Conservation (phyloP, 2,797 vertebrate genomes). For the Pteropus rufus region DNA sequence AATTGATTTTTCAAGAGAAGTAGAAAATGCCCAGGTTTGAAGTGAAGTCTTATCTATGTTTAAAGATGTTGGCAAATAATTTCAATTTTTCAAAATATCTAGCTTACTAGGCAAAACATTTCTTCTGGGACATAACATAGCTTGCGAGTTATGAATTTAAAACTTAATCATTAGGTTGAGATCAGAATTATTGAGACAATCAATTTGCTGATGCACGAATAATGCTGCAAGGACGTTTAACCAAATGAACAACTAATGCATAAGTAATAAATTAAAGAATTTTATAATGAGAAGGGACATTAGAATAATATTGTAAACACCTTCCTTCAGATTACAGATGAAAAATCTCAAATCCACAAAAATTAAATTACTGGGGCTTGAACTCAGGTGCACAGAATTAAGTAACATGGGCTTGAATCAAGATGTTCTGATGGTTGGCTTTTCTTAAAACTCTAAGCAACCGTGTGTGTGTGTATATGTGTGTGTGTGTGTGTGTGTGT, state of each 20-base stretch:
- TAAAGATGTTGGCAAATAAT: background rate
- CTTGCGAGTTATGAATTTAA: background rate
- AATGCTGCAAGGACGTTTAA: constrained; percentile 1
- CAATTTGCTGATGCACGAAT: background rate
- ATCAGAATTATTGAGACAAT: background rate
- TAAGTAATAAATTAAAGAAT: constrained; percentile 27
- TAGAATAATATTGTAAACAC: background rate
- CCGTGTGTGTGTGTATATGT: background rate
- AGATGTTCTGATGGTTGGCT: background rate
- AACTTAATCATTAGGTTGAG: background rate
- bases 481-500: background rate
- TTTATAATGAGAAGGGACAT: constrained; percentile 20
- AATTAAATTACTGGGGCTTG: background rate
- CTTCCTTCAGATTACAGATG: background rate
- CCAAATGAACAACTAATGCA: background rate
- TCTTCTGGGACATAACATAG: background rate
- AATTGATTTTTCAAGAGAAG: background rate
- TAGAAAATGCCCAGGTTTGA: background rate
- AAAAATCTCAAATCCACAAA: background rate
- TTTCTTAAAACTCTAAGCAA: background rate
- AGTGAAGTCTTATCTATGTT: background rate
- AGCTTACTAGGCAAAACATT: background rate
- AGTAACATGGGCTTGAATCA: background rate
- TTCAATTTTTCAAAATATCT: background rate
- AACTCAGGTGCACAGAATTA: constrained; percentile 5